Evolutionary conservation across 1,140 invertebrate genomes (phyloP).

Genomic region (Trichonephila clavipes): DNA sequence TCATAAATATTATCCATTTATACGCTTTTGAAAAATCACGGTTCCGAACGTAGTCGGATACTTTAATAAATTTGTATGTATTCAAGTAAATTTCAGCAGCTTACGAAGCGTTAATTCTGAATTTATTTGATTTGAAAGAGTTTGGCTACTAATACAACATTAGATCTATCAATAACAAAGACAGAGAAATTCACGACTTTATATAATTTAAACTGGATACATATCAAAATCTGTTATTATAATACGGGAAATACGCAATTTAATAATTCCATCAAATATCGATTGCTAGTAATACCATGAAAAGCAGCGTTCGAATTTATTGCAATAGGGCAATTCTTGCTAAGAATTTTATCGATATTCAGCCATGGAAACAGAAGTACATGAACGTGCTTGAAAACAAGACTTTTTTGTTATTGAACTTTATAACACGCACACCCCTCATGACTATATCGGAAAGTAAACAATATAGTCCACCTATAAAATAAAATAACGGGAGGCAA

Average conservation of each 20-base stretch:
- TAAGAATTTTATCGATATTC: constrained; percentile 30
- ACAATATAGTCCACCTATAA: constrained; percentile 47
- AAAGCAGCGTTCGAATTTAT: neutral
- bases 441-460: constrained; percentile 43
- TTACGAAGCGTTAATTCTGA: no score
- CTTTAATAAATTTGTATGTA: no score
- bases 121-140: no score
- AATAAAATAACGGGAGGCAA: constrained; percentile 34
- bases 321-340: neutral
- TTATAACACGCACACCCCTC: neutral
- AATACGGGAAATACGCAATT: neutral
- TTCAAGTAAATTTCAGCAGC: no score
- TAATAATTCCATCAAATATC: neutral
- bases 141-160: no score
- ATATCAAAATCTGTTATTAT: no score
- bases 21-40: no score
- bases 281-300: neutral
- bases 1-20: no score
- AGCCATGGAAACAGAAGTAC: neutral
- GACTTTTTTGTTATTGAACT: neutral
- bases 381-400: neutral
- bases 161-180: no score
- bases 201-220: no score
- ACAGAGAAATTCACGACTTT: no score
- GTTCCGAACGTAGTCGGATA: no score